Percentiles rank a stretch among this genome's conserved stretches.
Evolutionary conservation across 1,140 invertebrate species (phyloP).

Genomic region (Hycleus phaleratus): DNA sequence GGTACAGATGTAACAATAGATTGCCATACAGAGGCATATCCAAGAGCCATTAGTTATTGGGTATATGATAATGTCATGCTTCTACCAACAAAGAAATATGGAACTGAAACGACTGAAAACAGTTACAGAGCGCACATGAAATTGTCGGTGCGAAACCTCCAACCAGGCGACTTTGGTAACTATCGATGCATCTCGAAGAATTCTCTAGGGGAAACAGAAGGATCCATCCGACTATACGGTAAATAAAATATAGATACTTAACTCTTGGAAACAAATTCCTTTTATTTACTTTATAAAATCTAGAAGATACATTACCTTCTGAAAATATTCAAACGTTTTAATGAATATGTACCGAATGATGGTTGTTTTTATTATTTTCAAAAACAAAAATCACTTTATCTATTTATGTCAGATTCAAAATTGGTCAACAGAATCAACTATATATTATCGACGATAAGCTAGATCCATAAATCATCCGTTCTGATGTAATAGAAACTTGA

Average conservation of each 20-base stretch:
- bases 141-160: slow-evolving; percentile 71
- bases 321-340: background rate
- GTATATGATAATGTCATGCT: slow-evolving; percentile 79
- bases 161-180: slow-evolving; percentile 70
- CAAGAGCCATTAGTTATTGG: slow-evolving; percentile 88
- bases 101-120: slow-evolving; percentile 67
- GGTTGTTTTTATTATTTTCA: too few relatives aligned
- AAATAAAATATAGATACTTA: slow-evolving; percentile 43
- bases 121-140: slow-evolving; percentile 80
- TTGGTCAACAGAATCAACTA: too few relatives aligned
- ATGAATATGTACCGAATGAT: too few relatives aligned
- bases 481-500: too few relatives aligned
- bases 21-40: slow-evolving; percentile 89
- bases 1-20: slow-evolving; percentile 87
- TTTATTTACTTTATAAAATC: background rate
- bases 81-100: slow-evolving; percentile 73
- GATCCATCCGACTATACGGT: slow-evolving; percentile 87
- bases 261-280: slow-evolving; percentile 11
- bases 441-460: too few relatives aligned
- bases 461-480: too few relatives aligned
- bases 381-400: too few relatives aligned
- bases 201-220: slow-evolving; percentile 87
- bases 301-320: background rate
- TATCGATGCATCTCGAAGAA: slow-evolving; percentile 88
- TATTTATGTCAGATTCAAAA: too few relatives aligned